phyloP scores from a whole-genome alignment of 2,113 vertebrate species.

The Tenebrosternarchus preto region DNA sequence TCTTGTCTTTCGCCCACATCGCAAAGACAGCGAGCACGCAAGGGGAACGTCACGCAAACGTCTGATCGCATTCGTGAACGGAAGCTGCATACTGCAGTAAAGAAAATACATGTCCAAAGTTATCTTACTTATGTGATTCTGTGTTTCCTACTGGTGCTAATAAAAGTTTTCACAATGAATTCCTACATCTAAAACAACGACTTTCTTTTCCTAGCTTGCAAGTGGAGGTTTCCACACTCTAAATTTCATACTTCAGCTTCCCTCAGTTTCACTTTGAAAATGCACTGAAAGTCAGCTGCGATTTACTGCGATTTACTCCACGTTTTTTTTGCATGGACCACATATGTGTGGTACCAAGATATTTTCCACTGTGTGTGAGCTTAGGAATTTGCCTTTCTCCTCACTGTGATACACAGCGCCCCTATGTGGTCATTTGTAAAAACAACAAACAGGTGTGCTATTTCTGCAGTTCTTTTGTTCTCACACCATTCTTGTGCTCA shows the following conservation, averaged over 20 bases:
- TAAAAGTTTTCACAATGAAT: not conserved
- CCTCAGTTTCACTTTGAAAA: conserved; percentile 34
- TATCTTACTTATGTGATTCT: not conserved
- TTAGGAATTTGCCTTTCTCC: not conserved
- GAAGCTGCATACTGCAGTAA: not conserved
- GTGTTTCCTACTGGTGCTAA: not conserved
- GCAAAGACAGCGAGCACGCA: conserved; percentile 7
- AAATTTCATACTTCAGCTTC: not conserved
- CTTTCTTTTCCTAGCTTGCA: not conserved
- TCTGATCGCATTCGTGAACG: not conserved
- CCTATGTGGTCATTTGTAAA: conserved; percentile 38
- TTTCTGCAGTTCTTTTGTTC: conserved; percentile 60
- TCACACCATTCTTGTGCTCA: conserved; percentile 11
- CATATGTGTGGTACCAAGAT: not conserved
- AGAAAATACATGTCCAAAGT: not conserved
- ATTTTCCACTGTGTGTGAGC: conserved; percentile 27
- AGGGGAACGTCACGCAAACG: not conserved
- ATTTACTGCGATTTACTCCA: not conserved
- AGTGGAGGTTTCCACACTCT: not conserved
- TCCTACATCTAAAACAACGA: not conserved
- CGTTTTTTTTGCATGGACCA: not conserved
- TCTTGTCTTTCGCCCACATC: conserved; percentile 11
- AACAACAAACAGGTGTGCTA: conserved; percentile 29
- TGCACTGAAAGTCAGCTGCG: conserved; percentile 18
- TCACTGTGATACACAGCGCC: conserved; percentile 34